These are phyloP conservation scores for Trochalopteron elliotii DNA, from an alignment of 2,113 vertebrate species.

Conservation along the genomic window DNA sequence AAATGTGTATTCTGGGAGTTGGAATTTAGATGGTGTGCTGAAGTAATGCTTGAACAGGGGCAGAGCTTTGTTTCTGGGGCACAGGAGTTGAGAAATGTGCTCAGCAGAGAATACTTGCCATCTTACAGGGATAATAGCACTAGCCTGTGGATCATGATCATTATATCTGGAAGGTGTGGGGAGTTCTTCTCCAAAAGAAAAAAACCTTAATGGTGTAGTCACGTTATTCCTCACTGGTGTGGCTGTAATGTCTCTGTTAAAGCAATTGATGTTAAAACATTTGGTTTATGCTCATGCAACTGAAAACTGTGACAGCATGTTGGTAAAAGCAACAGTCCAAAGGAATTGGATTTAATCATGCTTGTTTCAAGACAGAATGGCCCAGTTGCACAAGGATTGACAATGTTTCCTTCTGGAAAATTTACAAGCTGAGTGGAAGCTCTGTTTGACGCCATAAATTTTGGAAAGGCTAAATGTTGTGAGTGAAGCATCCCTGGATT, in stretches of 20 bases:
- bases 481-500: neutral
- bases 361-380: neutral
- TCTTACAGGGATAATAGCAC: neutral
- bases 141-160: neutral
- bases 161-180: neutral
- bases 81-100: neutral
- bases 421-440: neutral
- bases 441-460: neutral
- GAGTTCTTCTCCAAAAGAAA: neutral
- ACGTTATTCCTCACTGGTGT: neutral
- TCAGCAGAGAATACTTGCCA: neutral
- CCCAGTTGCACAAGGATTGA: neutral
- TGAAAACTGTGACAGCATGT: neutral
- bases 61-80: neutral
- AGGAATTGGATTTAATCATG: neutral
- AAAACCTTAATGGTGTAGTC: neutral
- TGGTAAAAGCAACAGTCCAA: neutral
- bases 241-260: neutral
- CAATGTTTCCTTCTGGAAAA: neutral
- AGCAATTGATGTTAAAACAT: neutral
- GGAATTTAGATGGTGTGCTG: neutral
- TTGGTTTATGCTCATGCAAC: neutral
- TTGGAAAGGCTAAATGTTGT: neutral
- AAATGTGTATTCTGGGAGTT: neutral
- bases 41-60: neutral